A percentile compares a stretch with the other conserved stretches of the same genome.
Conservation (phyloP, 2,797 vertebrate species). For the Microctenopoma steveboyesi region DNA sequence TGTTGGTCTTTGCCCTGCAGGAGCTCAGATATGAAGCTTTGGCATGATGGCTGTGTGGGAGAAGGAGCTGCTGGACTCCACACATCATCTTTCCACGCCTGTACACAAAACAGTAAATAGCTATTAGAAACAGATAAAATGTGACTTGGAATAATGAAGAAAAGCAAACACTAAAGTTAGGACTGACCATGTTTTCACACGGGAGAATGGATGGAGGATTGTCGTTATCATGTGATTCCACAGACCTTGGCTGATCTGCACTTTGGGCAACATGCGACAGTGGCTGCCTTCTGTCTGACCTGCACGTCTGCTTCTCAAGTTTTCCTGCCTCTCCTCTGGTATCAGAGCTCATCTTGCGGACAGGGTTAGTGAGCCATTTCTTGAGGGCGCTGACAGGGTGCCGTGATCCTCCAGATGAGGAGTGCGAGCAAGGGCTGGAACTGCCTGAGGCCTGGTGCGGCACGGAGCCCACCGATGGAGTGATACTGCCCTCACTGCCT, state of each 20-base stretch:
- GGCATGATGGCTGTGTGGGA: constrained; percentile 33
- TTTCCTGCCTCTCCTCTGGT: constrained; percentile 58
- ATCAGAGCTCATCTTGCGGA: constrained; percentile 83
- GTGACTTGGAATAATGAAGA: not conserved
- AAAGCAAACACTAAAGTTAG: not conserved
- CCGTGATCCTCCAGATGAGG: constrained; percentile 78
- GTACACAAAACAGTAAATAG: constrained; percentile 31
- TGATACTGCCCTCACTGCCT: constrained; percentile 82
- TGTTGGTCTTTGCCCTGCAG: constrained; percentile 61
- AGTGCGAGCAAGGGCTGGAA: constrained; percentile 83
- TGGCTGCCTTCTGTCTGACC: constrained; percentile 61
- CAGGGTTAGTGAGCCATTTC: constrained; percentile 89
- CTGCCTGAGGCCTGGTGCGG: constrained; percentile 83
- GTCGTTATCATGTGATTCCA: constrained; percentile 58
- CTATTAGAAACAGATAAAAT: constrained; percentile 16
- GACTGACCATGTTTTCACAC: constrained; percentile 70
- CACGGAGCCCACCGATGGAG: constrained; percentile 79
- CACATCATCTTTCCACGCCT: constrained; percentile 67
- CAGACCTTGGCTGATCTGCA: constrained; percentile 63
- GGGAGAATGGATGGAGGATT: constrained; percentile 45
- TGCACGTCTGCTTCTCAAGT: constrained; percentile 73
- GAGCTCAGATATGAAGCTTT: constrained; percentile 59
- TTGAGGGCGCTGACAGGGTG: constrained; percentile 87
- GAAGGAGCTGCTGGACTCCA: constrained; percentile 43
- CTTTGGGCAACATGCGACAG: constrained; percentile 47